Evolutionary conservation across 1,140 invertebrate species (phyloP).

Genomic region (Trichogramma pretiosum): DNA sequence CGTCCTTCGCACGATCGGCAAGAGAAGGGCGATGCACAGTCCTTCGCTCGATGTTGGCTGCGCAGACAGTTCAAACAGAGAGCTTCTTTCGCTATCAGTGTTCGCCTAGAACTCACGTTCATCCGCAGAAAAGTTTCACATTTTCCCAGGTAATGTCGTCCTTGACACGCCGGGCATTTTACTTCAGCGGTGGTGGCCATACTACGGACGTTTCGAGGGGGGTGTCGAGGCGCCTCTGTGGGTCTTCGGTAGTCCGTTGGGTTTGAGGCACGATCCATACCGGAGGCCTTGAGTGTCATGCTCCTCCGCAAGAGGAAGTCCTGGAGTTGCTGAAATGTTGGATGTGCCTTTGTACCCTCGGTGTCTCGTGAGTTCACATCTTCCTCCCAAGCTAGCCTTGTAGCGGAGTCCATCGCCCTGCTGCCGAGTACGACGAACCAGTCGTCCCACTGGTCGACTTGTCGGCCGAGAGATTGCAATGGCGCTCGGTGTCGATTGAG

Average conservation of each 20-base stretch:
- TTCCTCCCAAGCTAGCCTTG: not conserved
- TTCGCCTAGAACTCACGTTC: not conserved
- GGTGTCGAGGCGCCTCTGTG: not conserved
- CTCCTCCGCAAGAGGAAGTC: not conserved
- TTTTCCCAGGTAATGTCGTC: not conserved
- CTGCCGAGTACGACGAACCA: not conserved
- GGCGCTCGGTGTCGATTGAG: not conserved
- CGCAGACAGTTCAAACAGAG: not conserved
- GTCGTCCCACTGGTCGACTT: slow-evolving; percentile 1
- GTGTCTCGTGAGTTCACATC: not conserved
- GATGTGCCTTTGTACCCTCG: too few relatives aligned
- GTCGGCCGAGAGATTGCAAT: not conserved
- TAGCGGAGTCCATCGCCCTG: not conserved
- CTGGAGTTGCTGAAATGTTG: not conserved
- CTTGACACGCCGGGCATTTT: not conserved
- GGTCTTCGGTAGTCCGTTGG: not conserved
- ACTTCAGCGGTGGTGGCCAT: not conserved
- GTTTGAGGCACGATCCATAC: not conserved
- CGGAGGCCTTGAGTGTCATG: not conserved
- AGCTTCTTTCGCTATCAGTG: not conserved
- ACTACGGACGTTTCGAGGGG: not conserved
- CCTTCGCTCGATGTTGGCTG: not conserved
- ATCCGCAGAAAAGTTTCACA: not conserved
- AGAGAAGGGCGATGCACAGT: not conserved
- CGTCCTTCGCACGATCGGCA: not conserved